A percentile compares a stretch with the other conserved stretches of the same genome.
Evolutionary conservation across 2,888 invertebrate species (phyloP).

Genomic region (Cryptus armator): DNA sequence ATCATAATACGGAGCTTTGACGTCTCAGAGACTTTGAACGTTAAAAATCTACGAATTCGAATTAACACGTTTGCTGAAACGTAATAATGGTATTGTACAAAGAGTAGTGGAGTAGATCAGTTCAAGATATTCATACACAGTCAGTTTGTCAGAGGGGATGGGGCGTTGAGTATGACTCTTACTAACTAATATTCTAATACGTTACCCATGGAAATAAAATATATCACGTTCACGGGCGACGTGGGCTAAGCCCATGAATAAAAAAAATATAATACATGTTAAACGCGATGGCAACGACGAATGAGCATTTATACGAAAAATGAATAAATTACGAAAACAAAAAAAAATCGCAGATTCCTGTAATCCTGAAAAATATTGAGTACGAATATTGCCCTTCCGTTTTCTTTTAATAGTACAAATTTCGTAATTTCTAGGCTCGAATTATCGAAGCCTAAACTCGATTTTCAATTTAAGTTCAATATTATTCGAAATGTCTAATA

Average conservation of each 20-base stretch:
- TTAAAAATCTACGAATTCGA: constrained; percentile 41
- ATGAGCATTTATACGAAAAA: constrained; percentile 50
- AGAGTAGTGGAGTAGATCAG: constrained; percentile 29
- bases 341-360: constrained; percentile 10
- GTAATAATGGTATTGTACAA: constrained; percentile 33
- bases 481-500: neutral
- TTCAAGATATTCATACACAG: constrained; percentile 32
- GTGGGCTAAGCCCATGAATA: constrained; percentile 42
- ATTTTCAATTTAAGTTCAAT: neutral
- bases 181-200: constrained; percentile 35
- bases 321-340: neutral
- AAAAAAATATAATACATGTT: constrained; percentile 48
- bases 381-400: neutral
- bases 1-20: constrained; percentile 33
- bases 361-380: neutral
- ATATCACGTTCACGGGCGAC: constrained; percentile 62
- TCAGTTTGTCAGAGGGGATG: constrained; percentile 4
- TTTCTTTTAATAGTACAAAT: neutral
- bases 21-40: neutral
- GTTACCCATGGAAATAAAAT: constrained; percentile 50
- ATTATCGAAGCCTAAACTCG: neutral
- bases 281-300: constrained; percentile 42
- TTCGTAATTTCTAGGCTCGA: neutral
- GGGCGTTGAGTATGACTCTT: constrained; percentile 30
- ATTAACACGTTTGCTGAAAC: constrained; percentile 22